phyloP scores from a whole-genome alignment of 2,888 invertebrate genomes.

The Lepidocyrtinus sp. region DNA sequence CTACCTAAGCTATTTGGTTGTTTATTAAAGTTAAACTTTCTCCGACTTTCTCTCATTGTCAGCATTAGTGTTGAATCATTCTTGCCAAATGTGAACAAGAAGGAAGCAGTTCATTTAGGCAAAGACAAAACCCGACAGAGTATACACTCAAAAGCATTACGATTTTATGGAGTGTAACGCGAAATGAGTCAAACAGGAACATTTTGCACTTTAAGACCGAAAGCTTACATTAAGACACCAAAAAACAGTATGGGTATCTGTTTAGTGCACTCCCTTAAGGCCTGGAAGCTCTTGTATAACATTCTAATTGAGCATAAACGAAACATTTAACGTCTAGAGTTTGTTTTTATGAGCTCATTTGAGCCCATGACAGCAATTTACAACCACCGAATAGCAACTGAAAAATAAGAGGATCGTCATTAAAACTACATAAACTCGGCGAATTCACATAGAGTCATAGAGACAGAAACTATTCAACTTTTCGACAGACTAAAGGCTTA shows the following conservation, averaged over 20 bases:
- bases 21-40: no score
- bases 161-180: constrained; percentile 37
- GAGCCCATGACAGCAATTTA: constrained; percentile 47
- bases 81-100: no score
- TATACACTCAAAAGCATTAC: constrained; percentile 9
- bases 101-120: no score
- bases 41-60: no score
- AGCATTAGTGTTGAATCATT: no score
- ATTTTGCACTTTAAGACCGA: background rate
- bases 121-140: no score
- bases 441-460: no score
- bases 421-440: background rate
- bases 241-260: background rate
- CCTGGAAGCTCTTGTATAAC: background rate
- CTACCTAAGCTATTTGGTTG: no score
- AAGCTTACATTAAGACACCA: background rate
- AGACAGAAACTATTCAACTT: background rate
- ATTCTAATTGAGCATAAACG: background rate
- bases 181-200: background rate
- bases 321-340: constrained; percentile 7
- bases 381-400: constrained; percentile 32
- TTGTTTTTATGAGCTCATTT: constrained; percentile 52
- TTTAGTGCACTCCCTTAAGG: background rate
- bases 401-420: background rate
- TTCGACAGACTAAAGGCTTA: background rate